These are phyloP conservation scores for Smittia sp. DNA, from an alignment of 2,888 invertebrate species.

Conservation along the genomic window DNA sequence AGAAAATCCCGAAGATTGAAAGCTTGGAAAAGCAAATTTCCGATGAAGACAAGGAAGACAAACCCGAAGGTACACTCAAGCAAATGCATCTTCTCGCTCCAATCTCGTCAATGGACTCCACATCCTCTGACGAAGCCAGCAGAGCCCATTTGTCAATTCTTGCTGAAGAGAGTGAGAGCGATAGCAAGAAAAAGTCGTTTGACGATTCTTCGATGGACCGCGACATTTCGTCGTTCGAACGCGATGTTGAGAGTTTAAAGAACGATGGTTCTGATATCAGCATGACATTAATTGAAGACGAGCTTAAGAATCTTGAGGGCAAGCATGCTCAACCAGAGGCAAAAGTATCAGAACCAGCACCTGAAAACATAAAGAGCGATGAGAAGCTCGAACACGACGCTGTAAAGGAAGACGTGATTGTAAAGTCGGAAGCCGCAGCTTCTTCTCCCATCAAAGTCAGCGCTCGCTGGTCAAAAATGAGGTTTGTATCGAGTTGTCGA, in stretches of 20 bases:
- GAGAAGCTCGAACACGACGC: conserved; percentile 47
- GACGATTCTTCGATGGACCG: not conserved
- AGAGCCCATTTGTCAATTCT: conserved; percentile 48
- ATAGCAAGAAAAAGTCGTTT: conserved; percentile 13
- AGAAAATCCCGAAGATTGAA: conserved; percentile 22
- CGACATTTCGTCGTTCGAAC: not conserved
- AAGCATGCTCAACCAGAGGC: conserved; percentile 49
- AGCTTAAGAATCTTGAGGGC: conserved; percentile 43
- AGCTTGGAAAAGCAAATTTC: conserved; percentile 38
- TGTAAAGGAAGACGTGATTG: conserved; percentile 50
- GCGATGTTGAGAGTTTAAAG: conserved; percentile 29
- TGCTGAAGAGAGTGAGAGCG: conserved; percentile 49
- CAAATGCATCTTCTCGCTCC: conserved; percentile 47
- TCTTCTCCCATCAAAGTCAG: conserved; percentile 50
- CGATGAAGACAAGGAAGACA: conserved; percentile 28
- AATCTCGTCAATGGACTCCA: conserved; percentile 53
- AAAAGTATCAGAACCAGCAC: not conserved
- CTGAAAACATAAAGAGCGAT: conserved; percentile 3
- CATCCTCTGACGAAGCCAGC: conserved; percentile 52
- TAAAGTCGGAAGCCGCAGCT: conserved; percentile 45
- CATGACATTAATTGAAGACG: conserved; percentile 41
- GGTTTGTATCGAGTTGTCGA: conserved; percentile 49
- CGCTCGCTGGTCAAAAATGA: conserved; percentile 53
- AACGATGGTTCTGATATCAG: conserved; percentile 44
- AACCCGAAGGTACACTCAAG: not conserved